A percentile compares a stretch with the other conserved stretches of the same genome.
phyloP scores from a whole-genome alignment of 2,888 invertebrate genomes.

The Dorcus parallelipipedus region DNA sequence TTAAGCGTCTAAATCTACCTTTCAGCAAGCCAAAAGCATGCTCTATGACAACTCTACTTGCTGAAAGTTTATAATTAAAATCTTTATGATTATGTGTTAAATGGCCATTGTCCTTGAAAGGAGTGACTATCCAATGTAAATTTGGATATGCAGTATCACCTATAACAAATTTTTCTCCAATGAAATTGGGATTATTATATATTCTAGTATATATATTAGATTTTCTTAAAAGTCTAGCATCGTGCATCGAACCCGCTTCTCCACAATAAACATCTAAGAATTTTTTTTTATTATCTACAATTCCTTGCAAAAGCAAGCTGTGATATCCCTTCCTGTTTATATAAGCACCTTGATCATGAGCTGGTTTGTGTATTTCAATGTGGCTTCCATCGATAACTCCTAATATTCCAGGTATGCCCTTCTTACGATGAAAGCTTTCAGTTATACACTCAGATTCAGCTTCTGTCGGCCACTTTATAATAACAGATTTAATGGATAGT shows the following conservation, averaged over 20 bases:
- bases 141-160: slow-evolving; percentile 33
- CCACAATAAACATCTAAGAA: slow-evolving; percentile 31
- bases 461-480: no score
- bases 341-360: slow-evolving; percentile 20
- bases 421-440: no score
- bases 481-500: no score
- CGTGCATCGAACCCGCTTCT: slow-evolving; percentile 30
- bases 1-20: slow-evolving; percentile 31
- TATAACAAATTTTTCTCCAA: slow-evolving; percentile 15
- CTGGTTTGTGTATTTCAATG: neutral
- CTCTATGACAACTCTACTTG: slow-evolving; percentile 32
- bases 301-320: slow-evolving; percentile 29
- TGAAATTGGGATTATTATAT: neutral
- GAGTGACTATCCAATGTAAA: slow-evolving; percentile 26
- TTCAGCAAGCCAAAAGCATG: slow-evolving; percentile 35
- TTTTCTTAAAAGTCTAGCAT: slow-evolving; percentile 25
- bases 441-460: no score
- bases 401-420: no score
- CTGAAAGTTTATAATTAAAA: no score
- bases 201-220: slow-evolving; percentile 19
- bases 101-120: slow-evolving; percentile 31
- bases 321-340: slow-evolving; percentile 23
- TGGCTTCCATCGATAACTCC: no score
- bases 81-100: no score
- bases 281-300: slow-evolving; percentile 29